A percentile compares a stretch with the other conserved stretches of the same genome.
These are phyloP conservation scores for Cynopterus brachyotis DNA, from an alignment of 2,113 vertebrate genomes.

Conservation along the genomic window DNA sequence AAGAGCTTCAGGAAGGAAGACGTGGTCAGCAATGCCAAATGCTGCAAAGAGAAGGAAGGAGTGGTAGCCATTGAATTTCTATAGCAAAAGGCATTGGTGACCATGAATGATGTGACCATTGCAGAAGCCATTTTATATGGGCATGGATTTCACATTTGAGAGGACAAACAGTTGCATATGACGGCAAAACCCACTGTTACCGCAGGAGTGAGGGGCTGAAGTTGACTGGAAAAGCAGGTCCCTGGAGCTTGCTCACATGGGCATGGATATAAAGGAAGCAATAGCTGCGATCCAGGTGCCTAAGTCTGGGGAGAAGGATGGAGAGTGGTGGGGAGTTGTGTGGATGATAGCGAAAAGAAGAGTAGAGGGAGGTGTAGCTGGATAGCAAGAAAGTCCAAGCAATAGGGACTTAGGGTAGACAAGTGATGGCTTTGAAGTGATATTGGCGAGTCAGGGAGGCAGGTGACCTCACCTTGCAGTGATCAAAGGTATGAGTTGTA, in stretches of 20 bases:
- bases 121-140: neutral
- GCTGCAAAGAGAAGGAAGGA: neutral
- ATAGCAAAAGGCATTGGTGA: neutral
- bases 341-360: neutral
- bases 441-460: neutral
- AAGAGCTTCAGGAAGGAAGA: neutral
- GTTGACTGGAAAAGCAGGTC: neutral
- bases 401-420: neutral
- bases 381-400: neutral
- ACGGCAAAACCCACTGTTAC: neutral
- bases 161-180: neutral
- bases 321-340: neutral
- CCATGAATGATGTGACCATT: neutral
- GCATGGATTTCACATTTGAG: neutral
- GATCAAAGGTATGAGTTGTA: neutral
- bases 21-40: neutral
- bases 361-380: neutral
- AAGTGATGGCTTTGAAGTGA: neutral
- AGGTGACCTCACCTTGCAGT: neutral
- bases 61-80: neutral
- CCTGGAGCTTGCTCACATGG: fast-evolving
- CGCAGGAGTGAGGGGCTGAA: neutral
- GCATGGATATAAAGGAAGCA: neutral
- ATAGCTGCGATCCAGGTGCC: neutral
- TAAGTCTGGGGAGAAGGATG: neutral